Percentiles rank a stretch among this genome's conserved stretches.
phyloP scores from a whole-genome alignment of 1,140 invertebrate species.

The Platorchestia sp. region DNA sequence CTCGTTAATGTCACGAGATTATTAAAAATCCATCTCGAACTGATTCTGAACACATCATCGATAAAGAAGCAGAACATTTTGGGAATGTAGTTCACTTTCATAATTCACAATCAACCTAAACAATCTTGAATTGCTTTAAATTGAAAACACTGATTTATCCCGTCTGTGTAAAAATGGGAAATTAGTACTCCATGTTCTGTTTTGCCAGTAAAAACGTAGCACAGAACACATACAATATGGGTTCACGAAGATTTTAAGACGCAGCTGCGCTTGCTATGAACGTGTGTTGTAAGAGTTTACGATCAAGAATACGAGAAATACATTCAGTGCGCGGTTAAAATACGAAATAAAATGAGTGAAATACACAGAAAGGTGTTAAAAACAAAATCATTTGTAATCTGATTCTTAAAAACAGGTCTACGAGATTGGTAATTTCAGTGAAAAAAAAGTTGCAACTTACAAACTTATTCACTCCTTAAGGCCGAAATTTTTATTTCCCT shows the following conservation, averaged over 20 bases:
- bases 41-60: background rate
- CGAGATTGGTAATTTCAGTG: background rate
- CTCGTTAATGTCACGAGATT: background rate
- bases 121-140: background rate
- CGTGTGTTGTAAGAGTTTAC: too few species aligned
- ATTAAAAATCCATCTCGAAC: background rate
- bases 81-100: background rate
- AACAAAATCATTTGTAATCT: background rate
- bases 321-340: too few species aligned
- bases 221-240: too few species aligned
- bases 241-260: too few species aligned
- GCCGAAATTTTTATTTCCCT: background rate
- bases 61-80: background rate
- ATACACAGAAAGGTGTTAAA: background rate
- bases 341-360: too few species aligned
- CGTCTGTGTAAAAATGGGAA: too few species aligned
- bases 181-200: too few species aligned
- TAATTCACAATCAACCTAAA: background rate
- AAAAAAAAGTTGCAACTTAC: background rate
- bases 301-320: too few species aligned
- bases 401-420: background rate
- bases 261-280: too few species aligned
- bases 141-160: too few species aligned
- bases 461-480: background rate
- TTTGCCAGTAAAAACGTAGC: too few species aligned